phyloP scores from a whole-genome alignment of 2,797 vertebrate genomes.

The Podarcis lilfordi region DNA sequence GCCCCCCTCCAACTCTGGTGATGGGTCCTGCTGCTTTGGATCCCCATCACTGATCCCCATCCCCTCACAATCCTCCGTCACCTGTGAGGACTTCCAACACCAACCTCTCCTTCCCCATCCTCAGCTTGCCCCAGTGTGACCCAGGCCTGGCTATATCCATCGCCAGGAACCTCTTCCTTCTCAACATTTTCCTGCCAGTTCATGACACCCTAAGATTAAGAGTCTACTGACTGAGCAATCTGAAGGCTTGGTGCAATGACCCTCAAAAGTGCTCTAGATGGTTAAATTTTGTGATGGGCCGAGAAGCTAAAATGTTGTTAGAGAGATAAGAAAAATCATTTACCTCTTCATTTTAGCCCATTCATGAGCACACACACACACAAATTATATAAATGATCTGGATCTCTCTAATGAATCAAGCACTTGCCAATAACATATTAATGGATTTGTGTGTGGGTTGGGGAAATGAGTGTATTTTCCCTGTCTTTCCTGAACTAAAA shows the following conservation, averaged over 20 bases:
- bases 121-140: no score
- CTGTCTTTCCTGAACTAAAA: background rate
- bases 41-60: no score
- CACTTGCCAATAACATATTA: slow-evolving; percentile 18
- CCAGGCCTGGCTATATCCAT: no score
- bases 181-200: no score
- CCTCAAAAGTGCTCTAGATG: background rate
- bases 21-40: no score
- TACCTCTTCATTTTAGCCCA: slow-evolving; percentile 15
- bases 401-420: slow-evolving; percentile 7
- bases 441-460: slow-evolving; percentile 19
- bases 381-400: slow-evolving; percentile 1
- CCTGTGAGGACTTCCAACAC: no score
- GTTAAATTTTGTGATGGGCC: background rate
- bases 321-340: slow-evolving; percentile 16
- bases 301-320: background rate
- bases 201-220: no score
- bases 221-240: no score
- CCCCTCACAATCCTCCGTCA: no score
- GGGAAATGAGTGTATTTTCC: background rate
- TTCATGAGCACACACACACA: background rate
- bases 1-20: no score
- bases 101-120: no score
- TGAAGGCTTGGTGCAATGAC: background rate
- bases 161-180: no score